These are phyloP conservation scores for Neelides folsomi DNA, from an alignment of 2,888 invertebrate genomes.

Conservation along the genomic window DNA sequence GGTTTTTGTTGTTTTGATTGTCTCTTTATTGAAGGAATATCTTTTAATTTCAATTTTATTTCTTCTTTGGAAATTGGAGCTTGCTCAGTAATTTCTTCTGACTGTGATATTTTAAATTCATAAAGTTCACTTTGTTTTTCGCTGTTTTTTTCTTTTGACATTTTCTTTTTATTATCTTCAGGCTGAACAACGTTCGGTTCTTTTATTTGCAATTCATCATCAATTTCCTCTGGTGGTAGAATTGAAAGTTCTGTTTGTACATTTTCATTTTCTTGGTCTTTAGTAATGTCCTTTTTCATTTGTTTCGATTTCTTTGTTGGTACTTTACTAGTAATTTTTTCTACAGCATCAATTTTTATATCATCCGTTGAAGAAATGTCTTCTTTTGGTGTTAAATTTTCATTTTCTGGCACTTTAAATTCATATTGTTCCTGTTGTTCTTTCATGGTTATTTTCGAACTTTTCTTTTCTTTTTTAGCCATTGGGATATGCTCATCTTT, in stretches of 20 bases:
- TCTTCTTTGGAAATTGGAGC: too few species aligned
- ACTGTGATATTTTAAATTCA: constrained; percentile 34
- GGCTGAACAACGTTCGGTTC: too few species aligned
- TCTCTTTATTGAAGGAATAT: constrained; percentile 21
- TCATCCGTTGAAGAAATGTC: not conserved
- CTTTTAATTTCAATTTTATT: too few species aligned
- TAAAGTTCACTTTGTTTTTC: constrained; percentile 32
- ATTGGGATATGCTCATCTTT: not conserved
- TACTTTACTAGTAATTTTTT: too few species aligned
- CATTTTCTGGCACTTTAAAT: not conserved
- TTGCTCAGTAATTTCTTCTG: constrained; percentile 18
- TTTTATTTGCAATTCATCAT: too few species aligned
- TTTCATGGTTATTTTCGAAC: not conserved
- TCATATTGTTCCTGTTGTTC: not conserved
- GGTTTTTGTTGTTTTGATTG: constrained; percentile 24
- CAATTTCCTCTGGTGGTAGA: too few species aligned
- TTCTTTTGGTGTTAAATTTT: not conserved
- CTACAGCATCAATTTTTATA: too few species aligned
- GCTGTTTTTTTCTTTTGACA: constrained; percentile 23
- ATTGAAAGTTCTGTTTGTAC: too few species aligned
- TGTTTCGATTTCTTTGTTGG: constrained; percentile 4
- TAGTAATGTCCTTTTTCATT: too few species aligned
- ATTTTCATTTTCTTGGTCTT: too few species aligned
- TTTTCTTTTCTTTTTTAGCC: constrained; percentile 3
- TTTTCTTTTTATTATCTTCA: not conserved